phyloP scores from a whole-genome alignment of 2,797 vertebrate genomes.

The Urophycis tenuis region DNA sequence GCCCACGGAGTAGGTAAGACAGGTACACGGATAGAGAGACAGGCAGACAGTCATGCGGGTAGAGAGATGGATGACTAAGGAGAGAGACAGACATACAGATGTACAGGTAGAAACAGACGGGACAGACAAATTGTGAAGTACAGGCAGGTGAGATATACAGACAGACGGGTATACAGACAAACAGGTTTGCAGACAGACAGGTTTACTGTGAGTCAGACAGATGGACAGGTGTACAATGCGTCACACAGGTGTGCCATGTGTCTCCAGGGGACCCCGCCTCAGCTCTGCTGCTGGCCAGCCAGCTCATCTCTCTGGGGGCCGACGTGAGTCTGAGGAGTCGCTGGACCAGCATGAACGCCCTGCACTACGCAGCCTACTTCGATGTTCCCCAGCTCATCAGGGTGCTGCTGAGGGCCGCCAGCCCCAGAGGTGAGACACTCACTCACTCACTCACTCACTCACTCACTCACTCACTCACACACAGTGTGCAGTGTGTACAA shows the following conservation, averaged over 20 bases:
- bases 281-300: slow-evolving; percentile 77
- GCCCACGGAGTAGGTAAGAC: slow-evolving; percentile 85
- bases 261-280: slow-evolving; percentile 79
- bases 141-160: neutral
- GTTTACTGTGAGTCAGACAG: neutral
- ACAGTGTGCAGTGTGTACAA: neutral
- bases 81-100: neutral
- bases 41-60: neutral
- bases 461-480: neutral
- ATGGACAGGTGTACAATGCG: no score
- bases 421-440: slow-evolving; percentile 73
- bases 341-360: slow-evolving; percentile 93
- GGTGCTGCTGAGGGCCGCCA: slow-evolving; percentile 77
- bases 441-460: neutral
- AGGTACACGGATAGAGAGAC: neutral
- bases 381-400: slow-evolving; percentile 87
- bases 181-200: neutral
- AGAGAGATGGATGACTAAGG: neutral
- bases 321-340: slow-evolving; percentile 86
- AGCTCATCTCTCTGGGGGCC: slow-evolving; percentile 79
- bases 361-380: slow-evolving; percentile 90
- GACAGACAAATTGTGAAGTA: no score
- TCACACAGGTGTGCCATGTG: neutral
- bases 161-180: neutral
- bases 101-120: neutral